Evolutionary conservation across 2,888 invertebrate species (phyloP).

Genomic region (Sarcophaga caerulescens): DNA sequence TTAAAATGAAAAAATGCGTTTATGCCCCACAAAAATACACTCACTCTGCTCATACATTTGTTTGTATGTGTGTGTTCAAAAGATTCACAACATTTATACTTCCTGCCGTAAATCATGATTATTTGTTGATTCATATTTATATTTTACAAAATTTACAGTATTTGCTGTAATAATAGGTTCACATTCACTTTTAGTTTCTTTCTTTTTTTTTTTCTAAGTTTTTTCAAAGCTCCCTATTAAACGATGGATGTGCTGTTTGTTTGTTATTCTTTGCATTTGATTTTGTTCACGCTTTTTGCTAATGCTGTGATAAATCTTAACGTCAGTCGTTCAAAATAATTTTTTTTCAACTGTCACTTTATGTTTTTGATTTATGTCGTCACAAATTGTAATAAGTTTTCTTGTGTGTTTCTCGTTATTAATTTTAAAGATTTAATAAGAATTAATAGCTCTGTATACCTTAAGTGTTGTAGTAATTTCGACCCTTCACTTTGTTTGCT

Average conservation of each 20-base stretch:
- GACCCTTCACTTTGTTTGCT: no score
- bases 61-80: background rate
- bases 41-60: no score
- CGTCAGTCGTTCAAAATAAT: background rate
- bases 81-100: conserved; percentile 57
- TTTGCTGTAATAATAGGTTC: conserved; percentile 42
- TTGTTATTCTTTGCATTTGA: background rate
- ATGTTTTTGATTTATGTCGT: background rate
- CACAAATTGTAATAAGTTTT: background rate
- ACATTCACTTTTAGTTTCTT: background rate
- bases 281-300: background rate
- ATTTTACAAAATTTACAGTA: conserved; percentile 39
- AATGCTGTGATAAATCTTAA: background rate
- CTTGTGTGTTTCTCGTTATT: background rate
- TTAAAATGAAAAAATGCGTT: background rate
- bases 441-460: no score
- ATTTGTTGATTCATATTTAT: conserved; percentile 19
- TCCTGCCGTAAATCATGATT: conserved; percentile 67
- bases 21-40: background rate
- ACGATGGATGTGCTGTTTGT: background rate
- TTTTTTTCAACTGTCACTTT: background rate
- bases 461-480: no score
- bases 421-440: background rate
- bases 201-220: background rate
- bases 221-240: background rate